Conservation (phyloP, 2,113 vertebrate genomes). For the Poecilia latipinna region DNA sequence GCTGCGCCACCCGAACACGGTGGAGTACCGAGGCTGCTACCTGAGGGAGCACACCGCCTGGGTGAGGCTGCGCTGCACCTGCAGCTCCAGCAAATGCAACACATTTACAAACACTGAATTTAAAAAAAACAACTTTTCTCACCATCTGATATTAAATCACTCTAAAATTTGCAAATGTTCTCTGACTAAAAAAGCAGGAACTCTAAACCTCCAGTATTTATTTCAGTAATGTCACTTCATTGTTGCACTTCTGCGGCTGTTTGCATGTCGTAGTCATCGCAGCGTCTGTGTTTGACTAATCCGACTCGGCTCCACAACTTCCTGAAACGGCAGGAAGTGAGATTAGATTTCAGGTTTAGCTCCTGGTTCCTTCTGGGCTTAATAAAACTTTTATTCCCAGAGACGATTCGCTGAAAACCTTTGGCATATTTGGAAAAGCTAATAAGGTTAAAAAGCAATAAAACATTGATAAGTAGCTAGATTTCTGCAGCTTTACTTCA, state of each 20-base stretch:
- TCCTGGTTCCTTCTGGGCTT: not conserved
- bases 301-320: not conserved
- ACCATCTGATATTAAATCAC: too few species aligned
- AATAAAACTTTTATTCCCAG: not conserved
- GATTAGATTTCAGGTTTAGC: not conserved
- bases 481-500: not conserved
- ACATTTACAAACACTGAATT: too few species aligned
- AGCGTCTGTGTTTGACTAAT: conserved; percentile 11
- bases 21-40: conserved; percentile 93
- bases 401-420: not conserved
- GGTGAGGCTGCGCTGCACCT: conserved; percentile 75
- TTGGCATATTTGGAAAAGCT: not conserved
- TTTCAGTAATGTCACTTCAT: not conserved
- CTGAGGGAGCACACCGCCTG: conserved; percentile 93
- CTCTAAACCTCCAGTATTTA: not conserved
- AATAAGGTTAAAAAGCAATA: not conserved
- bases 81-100: not conserved
- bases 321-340: not conserved
- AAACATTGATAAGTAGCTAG: not conserved
- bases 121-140: too few species aligned
- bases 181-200: not conserved
- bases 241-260: not conserved
- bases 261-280: not conserved
- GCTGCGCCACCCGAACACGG: conserved; percentile 92
- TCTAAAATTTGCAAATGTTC: too few species aligned